Conservation (phyloP, 2,888 invertebrate genomes). For the Hirtodrosophila duncani region DNA sequence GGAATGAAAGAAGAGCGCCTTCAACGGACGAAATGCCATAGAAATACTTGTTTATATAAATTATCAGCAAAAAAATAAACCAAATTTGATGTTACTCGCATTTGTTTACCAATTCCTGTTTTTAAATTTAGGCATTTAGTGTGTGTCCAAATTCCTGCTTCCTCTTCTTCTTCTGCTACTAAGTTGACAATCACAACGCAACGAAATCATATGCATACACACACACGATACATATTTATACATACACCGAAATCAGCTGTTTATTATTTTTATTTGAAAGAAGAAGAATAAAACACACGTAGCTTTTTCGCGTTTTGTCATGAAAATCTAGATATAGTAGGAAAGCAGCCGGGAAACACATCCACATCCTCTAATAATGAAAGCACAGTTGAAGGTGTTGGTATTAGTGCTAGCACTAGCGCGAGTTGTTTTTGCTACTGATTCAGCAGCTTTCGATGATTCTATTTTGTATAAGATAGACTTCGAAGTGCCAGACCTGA, state of each 20-base stretch:
- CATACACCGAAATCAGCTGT: slow-evolving; percentile 16
- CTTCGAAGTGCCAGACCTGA: slow-evolving; percentile 83
- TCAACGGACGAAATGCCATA: slow-evolving; percentile 24
- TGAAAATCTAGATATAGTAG: slow-evolving; percentile 23
- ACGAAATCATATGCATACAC: no score
- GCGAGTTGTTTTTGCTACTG: no score
- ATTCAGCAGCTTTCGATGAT: slow-evolving; percentile 90
- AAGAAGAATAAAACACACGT: slow-evolving; percentile 33
- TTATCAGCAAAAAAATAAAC: slow-evolving; percentile 39
- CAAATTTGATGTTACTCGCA: no score
- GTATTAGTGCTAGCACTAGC: no score
- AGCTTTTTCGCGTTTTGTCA: slow-evolving; percentile 35
- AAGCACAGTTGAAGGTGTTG: no score
- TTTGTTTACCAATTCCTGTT: no score
- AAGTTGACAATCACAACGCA: background rate
- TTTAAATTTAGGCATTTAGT: no score
- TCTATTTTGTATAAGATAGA: slow-evolving; percentile 88
- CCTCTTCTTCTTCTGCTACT: background rate
- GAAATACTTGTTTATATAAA: slow-evolving; percentile 12
- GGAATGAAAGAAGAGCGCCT: slow-evolving; percentile 13
- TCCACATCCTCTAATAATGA: no score
- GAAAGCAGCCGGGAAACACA: no score
- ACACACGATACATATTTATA: no score
- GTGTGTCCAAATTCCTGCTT: no score
- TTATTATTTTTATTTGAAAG: slow-evolving; percentile 10